phyloP scores from a whole-genome alignment of 2,113 vertebrate species.

The Nothoprocta pentlandii region DNA sequence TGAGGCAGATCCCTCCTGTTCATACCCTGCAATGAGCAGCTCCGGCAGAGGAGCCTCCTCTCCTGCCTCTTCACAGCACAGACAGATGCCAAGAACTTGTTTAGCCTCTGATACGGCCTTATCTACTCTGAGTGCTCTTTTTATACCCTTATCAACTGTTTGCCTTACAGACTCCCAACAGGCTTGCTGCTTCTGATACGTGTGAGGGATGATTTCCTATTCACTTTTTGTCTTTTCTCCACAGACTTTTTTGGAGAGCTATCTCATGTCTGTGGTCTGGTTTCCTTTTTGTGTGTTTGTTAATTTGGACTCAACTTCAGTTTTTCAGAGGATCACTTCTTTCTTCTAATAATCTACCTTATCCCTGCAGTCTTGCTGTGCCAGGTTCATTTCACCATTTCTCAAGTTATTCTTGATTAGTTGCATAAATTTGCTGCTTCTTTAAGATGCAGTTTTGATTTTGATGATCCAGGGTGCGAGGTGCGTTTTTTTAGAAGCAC shows the following conservation, averaged over 20 bases:
- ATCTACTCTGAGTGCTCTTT: not conserved
- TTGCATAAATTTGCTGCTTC: not conserved
- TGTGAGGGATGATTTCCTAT: not conserved
- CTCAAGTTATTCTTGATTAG: not conserved
- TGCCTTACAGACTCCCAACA: not conserved
- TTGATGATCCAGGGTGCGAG: too few species aligned
- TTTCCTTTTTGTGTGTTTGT: not conserved
- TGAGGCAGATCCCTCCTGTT: not conserved
- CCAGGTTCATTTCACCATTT: not conserved
- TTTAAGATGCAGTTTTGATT: not conserved
- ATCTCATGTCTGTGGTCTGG: not conserved
- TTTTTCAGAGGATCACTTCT: not conserved
- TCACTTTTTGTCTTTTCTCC: not conserved
- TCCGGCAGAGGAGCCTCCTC: not conserved
- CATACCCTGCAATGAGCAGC: not conserved
- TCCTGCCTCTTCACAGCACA: not conserved
- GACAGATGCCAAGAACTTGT: not conserved
- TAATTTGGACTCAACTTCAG: not conserved
- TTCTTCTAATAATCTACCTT: not conserved
- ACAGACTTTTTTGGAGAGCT: accelerated
- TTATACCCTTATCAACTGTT: not conserved
- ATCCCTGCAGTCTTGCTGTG: not conserved
- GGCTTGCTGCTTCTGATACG: not conserved
- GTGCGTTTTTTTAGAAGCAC: too few species aligned
- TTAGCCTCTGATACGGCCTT: not conserved